Conservation (phyloP, 64 coral and sea anemone genomes). For the Montipora cactus region DNA sequence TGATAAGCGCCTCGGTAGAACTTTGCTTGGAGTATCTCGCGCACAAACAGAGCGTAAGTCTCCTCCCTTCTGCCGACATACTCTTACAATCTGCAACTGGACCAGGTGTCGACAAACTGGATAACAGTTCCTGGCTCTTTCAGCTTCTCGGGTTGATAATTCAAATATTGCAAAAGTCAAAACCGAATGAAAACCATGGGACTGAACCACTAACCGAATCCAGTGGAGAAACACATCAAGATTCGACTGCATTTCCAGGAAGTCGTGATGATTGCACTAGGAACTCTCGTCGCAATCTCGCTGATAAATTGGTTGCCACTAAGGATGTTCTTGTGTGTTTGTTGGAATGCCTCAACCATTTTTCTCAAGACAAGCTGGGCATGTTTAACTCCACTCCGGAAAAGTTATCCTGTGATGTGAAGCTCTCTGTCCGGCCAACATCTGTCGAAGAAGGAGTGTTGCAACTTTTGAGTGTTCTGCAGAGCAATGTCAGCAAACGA, state of each 20-base stretch:
- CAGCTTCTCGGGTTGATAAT: constrained; percentile 64
- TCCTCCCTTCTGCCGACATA: constrained; percentile 47
- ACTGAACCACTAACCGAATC: background rate
- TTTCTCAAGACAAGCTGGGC: constrained; percentile 42
- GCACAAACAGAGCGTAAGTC: constrained; percentile 47
- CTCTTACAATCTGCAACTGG: constrained; percentile 20
- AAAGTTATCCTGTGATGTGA: background rate
- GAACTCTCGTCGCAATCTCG: background rate
- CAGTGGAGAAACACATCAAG: background rate
- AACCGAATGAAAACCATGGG: background rate
- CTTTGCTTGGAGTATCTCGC: constrained; percentile 44
- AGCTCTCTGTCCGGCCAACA: constrained; percentile 41
- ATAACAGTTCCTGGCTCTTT: constrained; percentile 62
- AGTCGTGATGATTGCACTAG: background rate
- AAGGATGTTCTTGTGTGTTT: constrained; percentile 31
- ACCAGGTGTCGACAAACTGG: constrained; percentile 46
- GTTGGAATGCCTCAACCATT: constrained; percentile 57
- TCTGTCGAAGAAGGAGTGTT: constrained; percentile 91
- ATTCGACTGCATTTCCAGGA: background rate
- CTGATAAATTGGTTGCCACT: constrained; percentile 9
- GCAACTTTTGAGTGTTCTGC: constrained; percentile 76
- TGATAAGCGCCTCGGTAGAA: constrained; percentile 21
- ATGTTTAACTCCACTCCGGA: constrained; percentile 15
- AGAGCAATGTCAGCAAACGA: constrained; percentile 50
- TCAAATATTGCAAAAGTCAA: constrained; percentile 30